Evolutionary conservation across 2,888 invertebrate species (phyloP).

Genomic region (Heliconius ismenius): DNA sequence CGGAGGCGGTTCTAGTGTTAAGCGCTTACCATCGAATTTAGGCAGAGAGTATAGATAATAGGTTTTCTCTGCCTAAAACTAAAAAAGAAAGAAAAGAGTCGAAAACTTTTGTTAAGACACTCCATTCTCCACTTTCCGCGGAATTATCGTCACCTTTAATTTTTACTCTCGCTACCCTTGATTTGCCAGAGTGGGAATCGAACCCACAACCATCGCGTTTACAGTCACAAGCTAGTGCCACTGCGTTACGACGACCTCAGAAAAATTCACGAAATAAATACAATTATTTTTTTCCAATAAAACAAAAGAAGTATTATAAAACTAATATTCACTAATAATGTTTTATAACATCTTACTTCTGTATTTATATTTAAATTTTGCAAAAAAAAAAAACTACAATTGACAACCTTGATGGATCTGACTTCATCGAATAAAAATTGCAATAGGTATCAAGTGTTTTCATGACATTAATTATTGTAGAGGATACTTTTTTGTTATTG

Average conservation of each 20-base stretch:
- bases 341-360: neutral
- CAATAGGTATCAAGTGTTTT: neutral
- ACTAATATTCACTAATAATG: neutral
- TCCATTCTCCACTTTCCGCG: too few species aligned
- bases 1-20: too few species aligned
- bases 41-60: neutral
- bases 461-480: neutral
- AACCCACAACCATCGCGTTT: too few species aligned
- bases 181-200: too few species aligned
- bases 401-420: neutral
- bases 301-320: too few species aligned
- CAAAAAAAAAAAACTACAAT: neutral
- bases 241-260: too few species aligned
- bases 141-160: too few species aligned
- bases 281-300: too few species aligned
- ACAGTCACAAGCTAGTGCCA: too few species aligned
- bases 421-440: slow-evolving; percentile 5
- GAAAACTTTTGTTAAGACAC: neutral
- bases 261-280: too few species aligned
- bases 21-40: neutral
- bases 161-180: too few species aligned
- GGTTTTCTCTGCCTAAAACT: neutral
- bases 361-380: neutral
- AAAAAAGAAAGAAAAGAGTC: neutral
- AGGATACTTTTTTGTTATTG: neutral